A percentile compares a stretch with the other conserved stretches of the same genome.
Conservation (phyloP, 2,797 vertebrate species). For the Esox masquinongy region DNA sequence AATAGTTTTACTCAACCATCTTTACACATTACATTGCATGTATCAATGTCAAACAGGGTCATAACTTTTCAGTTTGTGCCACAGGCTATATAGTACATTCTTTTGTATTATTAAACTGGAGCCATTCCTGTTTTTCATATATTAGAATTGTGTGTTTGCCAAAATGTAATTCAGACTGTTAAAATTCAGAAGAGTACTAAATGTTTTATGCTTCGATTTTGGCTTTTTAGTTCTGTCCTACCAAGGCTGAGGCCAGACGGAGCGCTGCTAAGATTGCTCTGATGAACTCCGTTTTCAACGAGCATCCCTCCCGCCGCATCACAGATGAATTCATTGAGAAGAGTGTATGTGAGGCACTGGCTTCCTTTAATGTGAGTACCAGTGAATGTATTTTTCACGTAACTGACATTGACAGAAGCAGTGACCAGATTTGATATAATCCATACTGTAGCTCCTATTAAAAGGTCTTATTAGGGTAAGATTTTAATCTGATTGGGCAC, state of each 20-base stretch:
- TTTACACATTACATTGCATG: not conserved
- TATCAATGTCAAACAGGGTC: not conserved
- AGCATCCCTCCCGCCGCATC: slow-evolving; percentile 94
- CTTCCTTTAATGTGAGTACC: slow-evolving; percentile 90
- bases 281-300: slow-evolving; percentile 98
- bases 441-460: not conserved
- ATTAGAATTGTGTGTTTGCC: no score
- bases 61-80: not conserved
- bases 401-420: not conserved
- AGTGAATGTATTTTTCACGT: not conserved
- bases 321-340: slow-evolving; percentile 97
- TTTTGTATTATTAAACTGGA: no score
- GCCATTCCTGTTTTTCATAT: no score
- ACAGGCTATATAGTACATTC: not conserved
- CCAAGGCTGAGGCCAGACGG: slow-evolving; percentile 91
- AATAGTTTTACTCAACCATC: not conserved
- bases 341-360: slow-evolving; percentile 92
- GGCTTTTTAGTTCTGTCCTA: slow-evolving; percentile 87
- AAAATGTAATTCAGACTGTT: no score
- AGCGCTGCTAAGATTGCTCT: slow-evolving; percentile 96
- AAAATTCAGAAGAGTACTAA: slow-evolving; percentile 1
- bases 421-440: not conserved
- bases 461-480: not conserved
- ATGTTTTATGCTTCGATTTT: slow-evolving; percentile 19
- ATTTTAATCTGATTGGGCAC: slow-evolving; percentile 1